Conservation (phyloP, 2,888 invertebrate genomes). For the Muscina levida region DNA sequence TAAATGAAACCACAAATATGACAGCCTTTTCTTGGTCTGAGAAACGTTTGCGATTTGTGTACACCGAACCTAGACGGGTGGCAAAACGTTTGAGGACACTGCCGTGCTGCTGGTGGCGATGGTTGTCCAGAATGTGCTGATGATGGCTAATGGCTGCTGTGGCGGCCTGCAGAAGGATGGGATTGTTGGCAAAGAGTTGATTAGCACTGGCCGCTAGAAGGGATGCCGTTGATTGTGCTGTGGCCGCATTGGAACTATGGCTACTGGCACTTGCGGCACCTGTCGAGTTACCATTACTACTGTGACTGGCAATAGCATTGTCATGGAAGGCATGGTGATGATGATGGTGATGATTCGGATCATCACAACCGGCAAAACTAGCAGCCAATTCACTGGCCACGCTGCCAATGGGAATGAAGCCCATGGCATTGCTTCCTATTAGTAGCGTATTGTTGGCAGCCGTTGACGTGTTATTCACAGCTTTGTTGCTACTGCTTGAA, state of each 20-base stretch:
- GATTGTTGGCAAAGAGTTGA: slow-evolving; percentile 66
- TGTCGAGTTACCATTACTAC: slow-evolving; percentile 19
- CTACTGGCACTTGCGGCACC: neutral
- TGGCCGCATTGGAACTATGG: slow-evolving; percentile 47
- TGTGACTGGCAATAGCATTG: slow-evolving; percentile 61
- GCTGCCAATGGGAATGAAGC: slow-evolving; percentile 71
- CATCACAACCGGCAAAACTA: slow-evolving; percentile 75
- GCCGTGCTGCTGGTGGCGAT: slow-evolving; percentile 71
- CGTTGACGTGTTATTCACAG: slow-evolving; percentile 40
- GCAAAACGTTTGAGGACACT: slow-evolving; percentile 80
- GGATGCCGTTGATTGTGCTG: slow-evolving; percentile 66
- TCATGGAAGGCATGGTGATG: slow-evolving; percentile 73
- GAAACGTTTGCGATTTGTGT: slow-evolving; percentile 77
- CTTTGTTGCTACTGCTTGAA: slow-evolving; percentile 68
- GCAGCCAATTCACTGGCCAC: slow-evolving; percentile 74
- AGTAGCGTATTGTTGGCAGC: slow-evolving; percentile 64
- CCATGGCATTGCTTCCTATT: slow-evolving; percentile 70
- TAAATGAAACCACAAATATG: slow-evolving; percentile 78
- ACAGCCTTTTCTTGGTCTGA: slow-evolving; percentile 79
- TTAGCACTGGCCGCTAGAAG: slow-evolving; percentile 65
- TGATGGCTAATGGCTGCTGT: slow-evolving; percentile 67
- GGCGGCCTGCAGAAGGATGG: slow-evolving; percentile 64
- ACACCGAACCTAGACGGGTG: slow-evolving; percentile 74
- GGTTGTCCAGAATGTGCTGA: slow-evolving; percentile 67
- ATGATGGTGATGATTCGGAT: slow-evolving; percentile 77